Conservation (phyloP, 1,140 invertebrate species). For the Andricus grossulariae region DNA sequence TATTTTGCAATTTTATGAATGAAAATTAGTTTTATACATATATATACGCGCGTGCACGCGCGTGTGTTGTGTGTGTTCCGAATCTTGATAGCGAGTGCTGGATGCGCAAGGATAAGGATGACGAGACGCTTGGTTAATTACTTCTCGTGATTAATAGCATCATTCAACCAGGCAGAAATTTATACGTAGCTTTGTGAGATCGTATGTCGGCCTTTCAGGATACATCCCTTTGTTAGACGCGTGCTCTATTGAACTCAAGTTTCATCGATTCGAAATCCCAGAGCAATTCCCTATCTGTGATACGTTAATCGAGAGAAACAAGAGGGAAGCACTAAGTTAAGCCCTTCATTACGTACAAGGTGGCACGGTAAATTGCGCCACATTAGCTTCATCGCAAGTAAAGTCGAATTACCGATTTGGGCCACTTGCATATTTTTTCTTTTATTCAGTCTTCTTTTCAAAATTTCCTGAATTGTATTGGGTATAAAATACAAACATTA, state of each 20-base stretch:
- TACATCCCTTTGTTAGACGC: slow-evolving; percentile 18
- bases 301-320: slow-evolving; percentile 25
- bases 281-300: slow-evolving; percentile 10
- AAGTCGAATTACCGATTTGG: neutral
- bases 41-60: too few relatives aligned
- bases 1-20: too few relatives aligned
- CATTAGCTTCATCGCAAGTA: neutral
- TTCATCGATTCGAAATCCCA: slow-evolving; percentile 26
- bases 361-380: neutral
- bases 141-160: slow-evolving; percentile 20
- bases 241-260: slow-evolving; percentile 14
- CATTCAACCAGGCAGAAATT: slow-evolving; percentile 24
- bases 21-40: too few relatives aligned
- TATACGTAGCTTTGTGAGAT: slow-evolving; percentile 9
- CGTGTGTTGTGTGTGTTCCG: neutral
- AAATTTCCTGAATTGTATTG: too few relatives aligned
- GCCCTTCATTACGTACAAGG: neutral
- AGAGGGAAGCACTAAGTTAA: slow-evolving; percentile 19
- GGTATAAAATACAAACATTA: neutral
- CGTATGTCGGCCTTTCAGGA: neutral
- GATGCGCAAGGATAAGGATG: slow-evolving; percentile 5
- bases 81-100: slow-evolving; percentile 1
- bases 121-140: slow-evolving; percentile 27
- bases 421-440: too few relatives aligned
- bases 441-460: too few relatives aligned